Percentiles rank a stretch among this genome's conserved stretches.
These are phyloP conservation scores for Prosopocoilus inquinatus DNA, from an alignment of 2,888 invertebrate genomes.

Conservation along the genomic window DNA sequence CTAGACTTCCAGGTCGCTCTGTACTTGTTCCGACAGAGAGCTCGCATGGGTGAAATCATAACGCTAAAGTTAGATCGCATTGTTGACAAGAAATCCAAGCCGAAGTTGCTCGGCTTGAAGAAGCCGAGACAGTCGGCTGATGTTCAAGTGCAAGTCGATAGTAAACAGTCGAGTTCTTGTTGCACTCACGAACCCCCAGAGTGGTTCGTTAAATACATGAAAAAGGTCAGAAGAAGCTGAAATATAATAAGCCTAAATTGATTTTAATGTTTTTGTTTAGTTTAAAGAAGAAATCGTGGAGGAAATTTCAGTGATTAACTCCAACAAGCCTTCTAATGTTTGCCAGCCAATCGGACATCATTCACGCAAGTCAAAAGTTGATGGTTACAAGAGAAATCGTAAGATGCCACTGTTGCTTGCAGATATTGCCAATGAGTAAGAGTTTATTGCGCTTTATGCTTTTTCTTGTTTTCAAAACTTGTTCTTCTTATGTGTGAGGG, in stretches of 20 bases:
- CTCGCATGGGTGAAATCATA: conserved; percentile 44
- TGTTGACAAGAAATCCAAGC: conserved; percentile 18
- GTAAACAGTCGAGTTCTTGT: not conserved
- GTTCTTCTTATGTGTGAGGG: too few species aligned
- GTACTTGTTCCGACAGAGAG: conserved; percentile 45
- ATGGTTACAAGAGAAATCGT: conserved; percentile 32
- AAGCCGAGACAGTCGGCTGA: not conserved
- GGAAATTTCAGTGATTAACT: conserved; percentile 37
- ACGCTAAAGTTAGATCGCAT: conserved; percentile 44
- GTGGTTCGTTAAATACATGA: conserved; percentile 48
- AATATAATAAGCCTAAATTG: not conserved
- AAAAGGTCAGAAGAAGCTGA: conserved; percentile 31
- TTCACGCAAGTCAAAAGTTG: conserved; percentile 34
- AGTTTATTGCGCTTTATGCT: not conserved
- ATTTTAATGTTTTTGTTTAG: conserved; percentile 29
- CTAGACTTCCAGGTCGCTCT: conserved; percentile 50
- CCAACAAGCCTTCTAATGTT: conserved; percentile 26
- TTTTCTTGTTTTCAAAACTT: too few species aligned
- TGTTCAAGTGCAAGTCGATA: not conserved
- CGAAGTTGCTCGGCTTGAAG: conserved; percentile 2
- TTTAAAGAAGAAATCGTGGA: conserved; percentile 42
- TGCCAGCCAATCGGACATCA: conserved; percentile 26
- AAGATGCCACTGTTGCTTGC: conserved; percentile 26
- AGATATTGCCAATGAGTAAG: conserved; percentile 18
- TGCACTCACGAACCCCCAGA: conserved; percentile 35